Conservation (phyloP, 2,113 vertebrate genomes). For the Brienomyrus longianalis region DNA sequence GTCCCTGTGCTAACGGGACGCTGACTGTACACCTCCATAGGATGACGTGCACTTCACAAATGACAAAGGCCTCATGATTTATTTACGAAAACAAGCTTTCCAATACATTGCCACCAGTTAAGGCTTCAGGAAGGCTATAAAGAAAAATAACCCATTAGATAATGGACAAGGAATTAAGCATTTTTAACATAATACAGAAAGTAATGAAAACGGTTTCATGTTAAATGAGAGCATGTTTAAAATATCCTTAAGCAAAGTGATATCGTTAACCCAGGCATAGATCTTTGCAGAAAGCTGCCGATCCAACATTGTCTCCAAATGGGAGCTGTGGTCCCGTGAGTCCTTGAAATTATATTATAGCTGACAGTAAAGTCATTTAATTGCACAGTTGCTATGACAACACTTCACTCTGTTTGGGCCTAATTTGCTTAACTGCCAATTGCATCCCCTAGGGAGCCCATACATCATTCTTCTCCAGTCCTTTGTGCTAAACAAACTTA, state of each 20-base stretch:
- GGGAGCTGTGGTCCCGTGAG: constrained; percentile 67
- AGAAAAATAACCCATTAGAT: neutral
- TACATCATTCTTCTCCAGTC: constrained; percentile 49
- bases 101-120: neutral
- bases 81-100: neutral
- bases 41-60: constrained; percentile 1
- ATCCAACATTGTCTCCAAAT: constrained; percentile 61
- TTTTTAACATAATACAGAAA: neutral
- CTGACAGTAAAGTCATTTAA: constrained; percentile 86
- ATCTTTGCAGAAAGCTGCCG: neutral
- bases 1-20: neutral
- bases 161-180: neutral
- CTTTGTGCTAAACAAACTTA: constrained; percentile 49
- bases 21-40: neutral
- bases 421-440: constrained; percentile 79
- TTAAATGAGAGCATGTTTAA: neutral
- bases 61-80: neutral
- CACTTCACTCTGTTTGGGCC: constrained; percentile 76
- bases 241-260: constrained; percentile 1
- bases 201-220: neutral
- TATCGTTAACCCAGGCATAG: neutral
- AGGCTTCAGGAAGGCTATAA: neutral
- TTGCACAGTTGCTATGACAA: constrained; percentile 80
- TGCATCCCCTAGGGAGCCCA: constrained; percentile 60
- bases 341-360: constrained; percentile 77